Conservation (phyloP, 2,888 invertebrate genomes). For the Stenoptilia bipunctidactyla region DNA sequence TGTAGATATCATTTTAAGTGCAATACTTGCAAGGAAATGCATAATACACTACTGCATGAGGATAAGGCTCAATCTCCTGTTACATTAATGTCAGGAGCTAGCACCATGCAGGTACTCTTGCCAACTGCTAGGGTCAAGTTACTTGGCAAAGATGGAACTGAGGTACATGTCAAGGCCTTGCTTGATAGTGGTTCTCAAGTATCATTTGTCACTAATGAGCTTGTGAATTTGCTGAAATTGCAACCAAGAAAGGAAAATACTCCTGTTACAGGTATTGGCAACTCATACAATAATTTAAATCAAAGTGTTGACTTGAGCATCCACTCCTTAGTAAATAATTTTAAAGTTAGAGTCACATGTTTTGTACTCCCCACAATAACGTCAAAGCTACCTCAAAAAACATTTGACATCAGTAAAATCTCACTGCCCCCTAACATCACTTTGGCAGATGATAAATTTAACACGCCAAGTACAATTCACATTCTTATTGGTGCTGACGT, state of each 20-base stretch:
- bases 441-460: not conserved
- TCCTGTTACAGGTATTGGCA: no score
- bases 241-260: not conserved
- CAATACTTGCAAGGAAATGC: not conserved
- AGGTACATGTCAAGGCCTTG: not conserved
- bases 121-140: conserved; percentile 1
- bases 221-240: not conserved
- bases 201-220: not conserved
- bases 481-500: conserved; percentile 3
- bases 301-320: no score
- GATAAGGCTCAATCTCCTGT: not conserved
- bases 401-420: conserved; percentile 4
- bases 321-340: no score
- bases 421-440: no score
- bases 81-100: not conserved
- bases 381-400: no score
- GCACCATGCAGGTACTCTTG: not conserved
- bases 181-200: not conserved
- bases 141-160: not conserved
- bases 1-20: conserved; percentile 1
- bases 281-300: no score
- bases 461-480: not conserved
- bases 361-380: no score
- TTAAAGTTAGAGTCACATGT: no score
- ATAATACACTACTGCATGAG: conserved; percentile 2